phyloP scores from a whole-genome alignment of 2,888 invertebrate species.

The Cynaeus angustus region DNA sequence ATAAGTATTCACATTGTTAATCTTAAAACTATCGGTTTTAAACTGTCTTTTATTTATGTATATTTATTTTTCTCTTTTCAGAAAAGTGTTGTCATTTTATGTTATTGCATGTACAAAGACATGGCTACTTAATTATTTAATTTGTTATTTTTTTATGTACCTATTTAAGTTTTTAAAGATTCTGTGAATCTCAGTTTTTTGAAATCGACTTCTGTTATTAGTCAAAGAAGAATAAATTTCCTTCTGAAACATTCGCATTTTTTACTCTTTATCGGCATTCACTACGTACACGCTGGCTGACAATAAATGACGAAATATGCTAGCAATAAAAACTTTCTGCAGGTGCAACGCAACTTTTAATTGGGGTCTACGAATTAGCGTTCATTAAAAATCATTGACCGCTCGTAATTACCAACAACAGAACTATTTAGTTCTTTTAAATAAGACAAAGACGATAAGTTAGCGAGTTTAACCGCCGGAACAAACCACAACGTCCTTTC shows the following conservation, averaged over 20 bases:
- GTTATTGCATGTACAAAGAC: conserved; percentile 68
- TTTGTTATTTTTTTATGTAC: conserved; percentile 67
- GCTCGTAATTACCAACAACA: conserved; percentile 29
- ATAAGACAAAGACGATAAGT: not conserved
- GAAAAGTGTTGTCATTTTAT: conserved; percentile 65
- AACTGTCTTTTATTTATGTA: conserved; percentile 63
- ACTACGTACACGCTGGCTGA: conserved; percentile 32
- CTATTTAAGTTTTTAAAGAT: conserved; percentile 61
- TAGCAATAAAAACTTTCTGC: conserved; percentile 35
- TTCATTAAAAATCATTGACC: conserved; percentile 46
- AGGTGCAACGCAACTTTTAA: conserved; percentile 36
- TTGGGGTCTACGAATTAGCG: conserved; percentile 37
- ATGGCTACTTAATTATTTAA: conserved; percentile 68
- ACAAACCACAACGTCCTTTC: too few relatives aligned
- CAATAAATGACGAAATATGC: conserved; percentile 34
- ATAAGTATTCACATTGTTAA: conserved; percentile 59
- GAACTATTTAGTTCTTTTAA: conserved; percentile 19
- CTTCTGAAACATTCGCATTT: conserved; percentile 53
- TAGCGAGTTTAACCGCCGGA: not conserved
- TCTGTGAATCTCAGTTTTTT: conserved; percentile 63
- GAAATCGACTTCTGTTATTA: conserved; percentile 63
- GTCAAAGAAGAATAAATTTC: conserved; percentile 59
- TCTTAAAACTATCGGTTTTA: conserved; percentile 56
- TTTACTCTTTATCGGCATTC: not conserved
- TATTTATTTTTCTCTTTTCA: conserved; percentile 65